Percentiles rank a stretch among this genome's conserved stretches.
Conservation (phyloP, 2,888 invertebrate genomes). For the Platycheirus rosarum region DNA sequence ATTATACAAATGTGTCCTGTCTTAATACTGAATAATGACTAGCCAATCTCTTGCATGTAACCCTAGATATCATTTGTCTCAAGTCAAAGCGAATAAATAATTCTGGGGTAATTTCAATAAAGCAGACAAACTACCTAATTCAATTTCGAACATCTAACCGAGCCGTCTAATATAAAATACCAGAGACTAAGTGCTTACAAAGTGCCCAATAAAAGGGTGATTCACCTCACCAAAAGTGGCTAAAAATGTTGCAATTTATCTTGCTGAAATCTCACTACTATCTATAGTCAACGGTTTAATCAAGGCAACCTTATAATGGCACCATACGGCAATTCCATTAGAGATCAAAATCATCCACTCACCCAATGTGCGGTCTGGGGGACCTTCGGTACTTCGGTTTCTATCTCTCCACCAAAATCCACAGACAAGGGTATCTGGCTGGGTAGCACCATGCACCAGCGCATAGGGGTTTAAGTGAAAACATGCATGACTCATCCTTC, state of each 20-base stretch:
- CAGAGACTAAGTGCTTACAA: conserved; percentile 17
- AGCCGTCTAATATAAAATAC: neutral
- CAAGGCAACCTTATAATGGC: conserved; percentile 32
- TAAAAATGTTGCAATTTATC: conserved; percentile 41
- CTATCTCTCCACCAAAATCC: neutral
- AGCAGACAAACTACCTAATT: conserved; percentile 5
- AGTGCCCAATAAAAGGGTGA: conserved; percentile 39
- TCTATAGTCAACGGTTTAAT: conserved; percentile 41
- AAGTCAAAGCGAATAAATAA: too few species aligned
- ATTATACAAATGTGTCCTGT: too few species aligned
- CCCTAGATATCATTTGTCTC: too few species aligned
- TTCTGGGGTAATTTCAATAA: neutral
- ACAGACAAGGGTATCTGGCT: neutral
- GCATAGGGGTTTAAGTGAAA: neutral
- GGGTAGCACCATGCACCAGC: neutral
- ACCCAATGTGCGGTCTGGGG: conserved; percentile 24
- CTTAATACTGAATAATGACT: too few species aligned
- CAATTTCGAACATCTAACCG: conserved; percentile 28
- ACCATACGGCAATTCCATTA: conserved; percentile 49
- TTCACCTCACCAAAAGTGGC: conserved; percentile 35
- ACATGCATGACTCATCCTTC: conserved; percentile 56
- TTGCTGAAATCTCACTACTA: conserved; percentile 48
- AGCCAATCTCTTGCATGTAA: too few species aligned
- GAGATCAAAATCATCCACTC: conserved; percentile 45
- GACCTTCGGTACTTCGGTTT: conserved; percentile 15